A percentile compares a stretch with the other conserved stretches of the same genome.
These are phyloP conservation scores for Glyptemys insculpta DNA, from an alignment of 2,797 vertebrate genomes.

Conservation along the genomic window DNA sequence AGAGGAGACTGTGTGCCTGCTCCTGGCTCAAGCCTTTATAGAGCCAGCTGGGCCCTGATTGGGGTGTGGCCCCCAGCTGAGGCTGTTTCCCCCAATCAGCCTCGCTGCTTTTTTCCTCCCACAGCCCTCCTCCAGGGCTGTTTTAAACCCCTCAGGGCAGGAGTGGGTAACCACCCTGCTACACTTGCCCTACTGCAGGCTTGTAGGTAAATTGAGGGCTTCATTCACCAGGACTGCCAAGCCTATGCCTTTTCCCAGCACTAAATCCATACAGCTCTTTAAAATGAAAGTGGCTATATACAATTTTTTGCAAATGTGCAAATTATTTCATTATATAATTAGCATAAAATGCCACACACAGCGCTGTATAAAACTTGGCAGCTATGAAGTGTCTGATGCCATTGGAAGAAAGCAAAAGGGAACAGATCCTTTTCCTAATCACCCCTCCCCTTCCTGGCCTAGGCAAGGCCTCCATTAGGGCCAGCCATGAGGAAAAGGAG, in stretches of 20 bases:
- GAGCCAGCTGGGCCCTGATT: too few species aligned
- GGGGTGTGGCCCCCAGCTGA: too few species aligned
- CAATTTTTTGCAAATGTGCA: conserved; percentile 46
- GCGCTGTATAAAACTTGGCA: conserved; percentile 47
- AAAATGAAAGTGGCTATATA: neutral
- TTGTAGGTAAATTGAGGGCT: neutral
- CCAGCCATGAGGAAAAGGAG: accelerated
- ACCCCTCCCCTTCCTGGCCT: neutral
- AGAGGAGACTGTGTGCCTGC: too few species aligned
- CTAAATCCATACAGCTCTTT: accelerated
- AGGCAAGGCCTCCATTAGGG: accelerated
- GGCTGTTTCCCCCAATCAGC: too few species aligned
- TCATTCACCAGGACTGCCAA: accelerated
- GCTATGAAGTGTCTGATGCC: neutral
- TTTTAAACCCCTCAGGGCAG: too few species aligned
- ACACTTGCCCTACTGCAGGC: neutral
- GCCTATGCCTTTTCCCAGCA: neutral
- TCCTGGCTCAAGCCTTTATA: too few species aligned
- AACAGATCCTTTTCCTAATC: neutral
- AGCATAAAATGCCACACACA: conserved; percentile 24
- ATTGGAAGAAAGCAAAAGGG: neutral
- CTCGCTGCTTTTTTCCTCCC: too few species aligned
- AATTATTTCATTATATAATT: conserved; percentile 45
- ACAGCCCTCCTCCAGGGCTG: too few species aligned
- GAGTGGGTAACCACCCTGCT: too few species aligned